Base-by-base conservation (phyloP, 2,888 invertebrate species). In the Melanostoma mellinum region DNA sequence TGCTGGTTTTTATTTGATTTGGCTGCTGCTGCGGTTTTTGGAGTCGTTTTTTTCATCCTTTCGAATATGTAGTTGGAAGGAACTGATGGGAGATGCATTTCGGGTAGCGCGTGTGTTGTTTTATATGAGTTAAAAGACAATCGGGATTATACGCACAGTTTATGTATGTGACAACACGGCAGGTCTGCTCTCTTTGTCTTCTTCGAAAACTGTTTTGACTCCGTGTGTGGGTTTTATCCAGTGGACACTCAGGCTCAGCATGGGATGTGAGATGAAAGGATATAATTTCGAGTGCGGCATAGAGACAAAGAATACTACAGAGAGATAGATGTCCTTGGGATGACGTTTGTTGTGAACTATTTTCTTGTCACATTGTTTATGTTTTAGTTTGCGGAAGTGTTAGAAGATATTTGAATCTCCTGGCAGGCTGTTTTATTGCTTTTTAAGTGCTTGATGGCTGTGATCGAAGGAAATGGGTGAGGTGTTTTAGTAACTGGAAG, bases 391-490 rank as follows among this genome's bases (percentile, higher is more conserved):
- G 44, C 77, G 82, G 82, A 82, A 82, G 82, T 82, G 77, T 73
- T 61, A 58, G 52, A 50, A 35, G 63, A 81, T 52, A 63, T 20
- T 20, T 20, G 20, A 20, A 20, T 68, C 72, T 56, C 73, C 63
- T 63, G 82, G 82, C 44, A 82, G 74, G 6, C 46, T 67, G 56
- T 84, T 78, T 84, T 84, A 84, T 78, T 84, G 65, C 69, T 58
- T 78, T 74, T 84, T 78, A 74, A 84, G 78, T 74, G 73, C 20
- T 48, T 33, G 46, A 60, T 20, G 20, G 20, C 20, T 20, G 20
- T 20, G 20, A 20, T 20, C 1, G 0, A 20, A 20, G 20, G 20
- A 20, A 20, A 20, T 20, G 20, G 20, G 20, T 20, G 20, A 20
- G 20, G 20, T 20, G 1, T 20, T 20, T 20, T 20, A 20, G 20